phyloP scores from a whole-genome alignment of 2,888 invertebrate species.

The Trichogramma evanescens region DNA sequence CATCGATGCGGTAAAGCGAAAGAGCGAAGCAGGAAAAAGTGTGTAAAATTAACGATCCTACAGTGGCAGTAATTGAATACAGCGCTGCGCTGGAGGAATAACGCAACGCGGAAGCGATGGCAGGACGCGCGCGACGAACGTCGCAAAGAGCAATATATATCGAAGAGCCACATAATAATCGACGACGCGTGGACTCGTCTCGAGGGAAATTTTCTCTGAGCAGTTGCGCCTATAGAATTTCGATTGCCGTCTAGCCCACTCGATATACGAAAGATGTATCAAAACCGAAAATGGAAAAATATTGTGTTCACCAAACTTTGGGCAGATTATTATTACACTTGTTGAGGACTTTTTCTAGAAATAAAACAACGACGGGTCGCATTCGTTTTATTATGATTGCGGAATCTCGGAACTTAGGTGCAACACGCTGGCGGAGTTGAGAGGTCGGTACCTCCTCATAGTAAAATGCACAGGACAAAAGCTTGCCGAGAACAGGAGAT shows the following conservation, averaged over 20 bases:
- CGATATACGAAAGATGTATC: not conserved
- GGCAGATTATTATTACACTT: too few relatives aligned
- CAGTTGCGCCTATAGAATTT: slow-evolving; percentile 14
- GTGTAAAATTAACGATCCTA: slow-evolving; percentile 1
- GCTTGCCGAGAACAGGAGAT: slow-evolving; percentile 40
- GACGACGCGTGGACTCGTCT: slow-evolving; percentile 13
- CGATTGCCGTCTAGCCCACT: not conserved
- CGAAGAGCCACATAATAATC: slow-evolving; percentile 7
- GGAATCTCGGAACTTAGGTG: too few relatives aligned
- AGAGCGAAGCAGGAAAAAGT: too few relatives aligned
- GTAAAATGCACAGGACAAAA: slow-evolving; percentile 62
- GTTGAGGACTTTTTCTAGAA: not conserved
- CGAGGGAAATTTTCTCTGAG: slow-evolving; percentile 16
- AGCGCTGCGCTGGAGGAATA: slow-evolving; percentile 1
- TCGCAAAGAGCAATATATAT: not conserved
- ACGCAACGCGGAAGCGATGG: slow-evolving; percentile 3
- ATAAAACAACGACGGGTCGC: not conserved
- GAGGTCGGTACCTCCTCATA: too few relatives aligned
- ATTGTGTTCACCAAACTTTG: too few relatives aligned
- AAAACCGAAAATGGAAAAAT: too few relatives aligned
- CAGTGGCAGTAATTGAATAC: slow-evolving; percentile 4
- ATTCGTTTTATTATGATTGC: not conserved
- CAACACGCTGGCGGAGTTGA: too few relatives aligned
- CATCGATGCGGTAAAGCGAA: too few relatives aligned
- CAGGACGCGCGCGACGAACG: too few relatives aligned